These are phyloP conservation scores for Elgonia sp. DNA, from an alignment of 2,888 invertebrate species.

Conservation along the genomic window DNA sequence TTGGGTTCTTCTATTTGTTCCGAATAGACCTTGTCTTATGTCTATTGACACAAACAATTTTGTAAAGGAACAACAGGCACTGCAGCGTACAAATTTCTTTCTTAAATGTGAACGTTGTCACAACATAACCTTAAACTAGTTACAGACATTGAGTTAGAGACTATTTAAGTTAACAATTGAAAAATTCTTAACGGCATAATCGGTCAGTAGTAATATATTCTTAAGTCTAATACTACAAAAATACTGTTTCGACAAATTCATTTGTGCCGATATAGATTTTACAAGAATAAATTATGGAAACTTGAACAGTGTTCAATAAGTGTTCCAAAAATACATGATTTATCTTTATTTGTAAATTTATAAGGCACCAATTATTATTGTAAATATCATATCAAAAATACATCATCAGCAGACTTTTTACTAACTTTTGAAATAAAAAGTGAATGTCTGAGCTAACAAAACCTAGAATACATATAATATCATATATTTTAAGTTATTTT, in stretches of 20 bases:
- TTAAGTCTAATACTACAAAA: constrained; percentile 38
- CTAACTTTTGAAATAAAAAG: too few relatives aligned
- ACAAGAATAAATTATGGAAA: constrained; percentile 13
- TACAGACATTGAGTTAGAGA: background rate
- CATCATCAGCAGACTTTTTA: too few relatives aligned
- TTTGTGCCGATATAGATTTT: background rate
- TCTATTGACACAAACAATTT: background rate
- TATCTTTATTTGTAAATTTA: background rate
- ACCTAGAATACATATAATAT: too few relatives aligned
- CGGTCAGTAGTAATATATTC: constrained; percentile 33
- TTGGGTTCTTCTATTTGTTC: constrained; percentile 2
- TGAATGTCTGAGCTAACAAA: too few relatives aligned
- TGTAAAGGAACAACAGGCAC: constrained; percentile 29
- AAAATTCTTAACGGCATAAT: constrained; percentile 44
- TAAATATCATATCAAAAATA: constrained; percentile 28
- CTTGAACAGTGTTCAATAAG: background rate
- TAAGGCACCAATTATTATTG: constrained; percentile 26
- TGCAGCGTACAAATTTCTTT: constrained; percentile 8
- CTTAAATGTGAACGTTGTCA: background rate
- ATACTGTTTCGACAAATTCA: constrained; percentile 36
- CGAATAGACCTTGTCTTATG: constrained; percentile 1
- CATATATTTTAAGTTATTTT: too few relatives aligned
- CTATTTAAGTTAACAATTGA: background rate
- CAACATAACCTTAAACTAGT: constrained; percentile 10
- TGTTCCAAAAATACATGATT: constrained; percentile 15